These are phyloP conservation scores for Falcaria lacertinaria DNA, from an alignment of 2,888 invertebrate species.

Conservation along the genomic window DNA sequence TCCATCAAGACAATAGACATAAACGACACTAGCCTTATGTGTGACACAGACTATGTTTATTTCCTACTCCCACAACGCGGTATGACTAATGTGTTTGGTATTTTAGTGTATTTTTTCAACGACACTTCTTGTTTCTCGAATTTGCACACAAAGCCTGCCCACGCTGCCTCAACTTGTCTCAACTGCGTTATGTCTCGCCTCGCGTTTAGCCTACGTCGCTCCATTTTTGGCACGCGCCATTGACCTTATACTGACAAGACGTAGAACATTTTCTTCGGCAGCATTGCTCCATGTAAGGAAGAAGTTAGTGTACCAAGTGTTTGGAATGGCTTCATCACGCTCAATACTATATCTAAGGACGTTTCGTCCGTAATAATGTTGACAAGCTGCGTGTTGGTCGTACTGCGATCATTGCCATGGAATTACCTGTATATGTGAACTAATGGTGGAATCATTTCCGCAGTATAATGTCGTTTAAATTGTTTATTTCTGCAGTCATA, in stretches of 20 bases:
- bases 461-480: neutral
- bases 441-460: neutral
- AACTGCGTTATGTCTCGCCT: conserved; percentile 23
- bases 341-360: conserved; percentile 9
- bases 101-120: conserved; percentile 20
- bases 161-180: conserved; percentile 19
- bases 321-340: conserved; percentile 18
- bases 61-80: conserved; percentile 13
- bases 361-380: conserved; percentile 22
- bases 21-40: neutral
- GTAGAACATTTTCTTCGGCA: conserved; percentile 17
- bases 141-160: conserved; percentile 41
- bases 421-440: neutral
- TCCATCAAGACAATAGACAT: conserved; percentile 1
- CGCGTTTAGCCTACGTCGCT: conserved; percentile 34
- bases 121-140: conserved; percentile 22
- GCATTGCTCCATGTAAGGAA: conserved; percentile 23
- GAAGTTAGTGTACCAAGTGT: conserved; percentile 13
- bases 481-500: too few species aligned
- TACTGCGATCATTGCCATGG: conserved; percentile 55
- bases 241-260: conserved; percentile 21
- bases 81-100: conserved; percentile 30
- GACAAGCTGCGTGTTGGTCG: conserved; percentile 32
- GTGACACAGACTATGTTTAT: conserved; percentile 10
- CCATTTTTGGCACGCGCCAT: conserved; percentile 23